Evolutionary conservation across 2,113 vertebrate genomes (phyloP).

Genomic region (Serilophus lunatus): DNA sequence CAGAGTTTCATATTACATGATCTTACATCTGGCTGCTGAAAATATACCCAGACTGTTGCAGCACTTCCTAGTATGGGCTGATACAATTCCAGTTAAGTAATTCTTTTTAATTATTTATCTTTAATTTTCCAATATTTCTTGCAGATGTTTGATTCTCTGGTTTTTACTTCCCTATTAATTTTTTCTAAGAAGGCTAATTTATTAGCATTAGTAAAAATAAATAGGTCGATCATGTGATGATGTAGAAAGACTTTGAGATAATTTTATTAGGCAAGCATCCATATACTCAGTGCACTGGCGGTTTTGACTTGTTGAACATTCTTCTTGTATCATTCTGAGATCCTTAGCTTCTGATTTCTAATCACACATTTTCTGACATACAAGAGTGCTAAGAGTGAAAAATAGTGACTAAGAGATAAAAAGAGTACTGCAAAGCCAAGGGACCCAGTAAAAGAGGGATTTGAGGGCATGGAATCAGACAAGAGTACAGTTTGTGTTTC

Average conservation of each 20-base stretch:
- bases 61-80: not conserved
- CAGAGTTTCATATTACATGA: not conserved
- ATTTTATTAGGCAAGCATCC: not conserved
- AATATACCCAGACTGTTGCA: not conserved
- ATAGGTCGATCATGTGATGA: not conserved
- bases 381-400: not conserved
- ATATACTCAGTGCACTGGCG: not conserved
- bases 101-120: not conserved
- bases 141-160: not conserved
- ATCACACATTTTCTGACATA: not conserved
- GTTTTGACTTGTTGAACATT: not conserved
- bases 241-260: not conserved
- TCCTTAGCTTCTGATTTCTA: not conserved
- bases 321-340: not conserved
- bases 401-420: not conserved
- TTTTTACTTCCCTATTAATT: not conserved
- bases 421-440: not conserved
- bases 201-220: not conserved
- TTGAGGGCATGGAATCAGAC: not conserved
- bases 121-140: not conserved
- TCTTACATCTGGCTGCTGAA: not conserved
- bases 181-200: not conserved
- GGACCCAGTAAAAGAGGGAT: not conserved
- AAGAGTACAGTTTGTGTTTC: not conserved
- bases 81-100: not conserved